Conservation (phyloP, 2,888 invertebrate species). For the Parasteatoda lunata region DNA sequence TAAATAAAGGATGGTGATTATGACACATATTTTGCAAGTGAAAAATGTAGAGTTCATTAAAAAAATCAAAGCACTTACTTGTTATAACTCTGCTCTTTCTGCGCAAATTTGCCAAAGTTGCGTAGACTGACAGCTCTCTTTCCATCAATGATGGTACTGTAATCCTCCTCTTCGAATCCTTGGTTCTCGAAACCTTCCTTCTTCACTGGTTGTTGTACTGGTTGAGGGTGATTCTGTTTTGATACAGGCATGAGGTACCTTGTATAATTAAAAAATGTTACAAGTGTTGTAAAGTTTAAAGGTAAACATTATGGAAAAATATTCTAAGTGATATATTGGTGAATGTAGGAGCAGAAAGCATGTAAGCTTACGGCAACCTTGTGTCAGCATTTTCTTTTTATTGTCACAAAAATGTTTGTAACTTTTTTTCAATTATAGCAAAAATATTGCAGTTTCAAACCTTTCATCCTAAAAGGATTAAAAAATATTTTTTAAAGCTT, state of each 20-base stretch:
- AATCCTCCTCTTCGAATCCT: slow-evolving; percentile 62
- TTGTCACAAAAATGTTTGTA: neutral
- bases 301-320: slow-evolving; percentile 13
- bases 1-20: too few species aligned
- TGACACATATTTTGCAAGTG: neutral
- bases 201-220: neutral
- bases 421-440: neutral
- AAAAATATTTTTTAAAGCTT: too few species aligned
- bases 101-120: slow-evolving; percentile 70
- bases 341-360: slow-evolving; percentile 12
- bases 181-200: slow-evolving; percentile 52
- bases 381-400: too few species aligned
- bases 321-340: neutral
- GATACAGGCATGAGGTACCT: slow-evolving; percentile 7
- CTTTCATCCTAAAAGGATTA: too few species aligned
- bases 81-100: slow-evolving; percentile 43
- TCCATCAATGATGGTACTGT: slow-evolving; percentile 70
- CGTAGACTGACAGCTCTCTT: slow-evolving; percentile 70
- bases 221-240: neutral
- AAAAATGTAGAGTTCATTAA: too few species aligned
- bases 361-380: slow-evolving; percentile 25
- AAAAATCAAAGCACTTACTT: neutral
- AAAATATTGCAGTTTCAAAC: too few species aligned
- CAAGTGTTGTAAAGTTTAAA: slow-evolving; percentile 26
- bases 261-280: neutral